These are phyloP conservation scores for Anagrus nilaparvatae DNA, from an alignment of 1,140 invertebrate genomes.

Conservation along the genomic window DNA sequence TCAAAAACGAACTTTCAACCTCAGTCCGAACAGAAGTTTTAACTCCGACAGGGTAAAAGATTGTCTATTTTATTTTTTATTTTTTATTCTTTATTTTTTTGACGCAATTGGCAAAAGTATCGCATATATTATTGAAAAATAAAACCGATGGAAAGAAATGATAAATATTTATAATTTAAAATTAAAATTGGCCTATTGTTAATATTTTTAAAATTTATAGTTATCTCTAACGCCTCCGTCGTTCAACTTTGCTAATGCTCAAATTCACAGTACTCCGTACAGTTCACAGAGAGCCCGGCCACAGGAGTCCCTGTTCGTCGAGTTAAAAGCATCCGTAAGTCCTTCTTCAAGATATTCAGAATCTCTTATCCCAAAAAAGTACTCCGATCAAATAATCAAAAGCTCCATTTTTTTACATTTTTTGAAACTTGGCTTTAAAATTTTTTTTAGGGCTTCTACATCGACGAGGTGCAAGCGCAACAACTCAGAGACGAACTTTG, in stretches of 20 bases:
- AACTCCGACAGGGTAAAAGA: not conserved
- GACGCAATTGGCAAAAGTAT: too few species aligned
- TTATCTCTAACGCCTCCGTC: constrained; percentile 12
- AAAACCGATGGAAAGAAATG: too few species aligned
- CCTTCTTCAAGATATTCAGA: not conserved
- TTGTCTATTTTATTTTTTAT: not conserved
- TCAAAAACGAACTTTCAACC: constrained; percentile 5
- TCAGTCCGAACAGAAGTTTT: constrained; percentile 1
- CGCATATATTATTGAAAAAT: too few species aligned
- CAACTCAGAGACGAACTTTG: constrained; percentile 18
- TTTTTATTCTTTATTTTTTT: too few species aligned
- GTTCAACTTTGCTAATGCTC: constrained; percentile 7
- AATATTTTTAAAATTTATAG: too few species aligned
- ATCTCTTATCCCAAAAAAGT: too few species aligned
- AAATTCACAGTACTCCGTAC: constrained; percentile 16
- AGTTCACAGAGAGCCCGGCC: not conserved
- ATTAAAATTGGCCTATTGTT: too few species aligned
- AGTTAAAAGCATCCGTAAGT: constrained; percentile 24
- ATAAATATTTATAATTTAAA: too few species aligned
- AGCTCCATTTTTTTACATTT: not conserved
- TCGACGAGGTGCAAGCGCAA: constrained; percentile 13
- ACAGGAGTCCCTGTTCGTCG: constrained; percentile 17
- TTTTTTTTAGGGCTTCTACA: constrained; percentile 20
- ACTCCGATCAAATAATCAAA: too few species aligned
- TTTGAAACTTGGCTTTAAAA: not conserved